Conservation (phyloP, 1,140 invertebrate genomes). For the Pseudoatta argentina region DNA sequence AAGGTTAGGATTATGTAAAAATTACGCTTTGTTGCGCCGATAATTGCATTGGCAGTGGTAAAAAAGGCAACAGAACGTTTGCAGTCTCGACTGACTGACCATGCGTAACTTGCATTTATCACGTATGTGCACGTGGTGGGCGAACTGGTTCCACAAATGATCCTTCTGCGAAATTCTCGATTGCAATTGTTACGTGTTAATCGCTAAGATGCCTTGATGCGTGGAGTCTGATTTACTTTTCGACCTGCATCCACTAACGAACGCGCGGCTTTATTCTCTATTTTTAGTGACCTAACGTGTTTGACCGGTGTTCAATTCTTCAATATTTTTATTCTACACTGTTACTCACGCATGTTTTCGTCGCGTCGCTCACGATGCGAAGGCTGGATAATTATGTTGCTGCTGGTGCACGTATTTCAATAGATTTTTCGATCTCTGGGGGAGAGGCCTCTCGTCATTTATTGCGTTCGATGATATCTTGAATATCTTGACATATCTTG, state of each 20-base stretch:
- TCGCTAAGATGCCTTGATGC: conserved; percentile 46
- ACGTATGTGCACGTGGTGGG: conserved; percentile 61
- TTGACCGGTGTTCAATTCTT: neutral
- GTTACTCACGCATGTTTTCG: conserved; percentile 54
- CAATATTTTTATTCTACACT: conserved; percentile 11
- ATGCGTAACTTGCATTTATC: conserved; percentile 62
- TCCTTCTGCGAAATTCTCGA: conserved; percentile 66
- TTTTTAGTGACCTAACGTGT: conserved; percentile 26
- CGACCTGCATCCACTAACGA: neutral
- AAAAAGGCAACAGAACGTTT: conserved; percentile 13
- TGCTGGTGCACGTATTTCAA: neutral
- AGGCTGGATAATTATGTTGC: neutral
- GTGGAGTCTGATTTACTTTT: conserved; percentile 45
- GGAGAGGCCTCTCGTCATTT: neutral
- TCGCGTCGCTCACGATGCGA: neutral
- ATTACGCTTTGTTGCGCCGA: conserved; percentile 21
- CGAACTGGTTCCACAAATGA: conserved; percentile 57
- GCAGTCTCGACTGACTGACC: conserved; percentile 16
- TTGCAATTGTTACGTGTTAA: conserved; percentile 53
- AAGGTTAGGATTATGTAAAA: neutral
- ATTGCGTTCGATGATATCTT: neutral
- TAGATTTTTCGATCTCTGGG: neutral
- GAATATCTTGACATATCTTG: neutral
- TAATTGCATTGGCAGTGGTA: neutral
- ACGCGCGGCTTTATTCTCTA: neutral